Conservation (phyloP, 1,140 invertebrate genomes). For the Drosophila dunni region DNA sequence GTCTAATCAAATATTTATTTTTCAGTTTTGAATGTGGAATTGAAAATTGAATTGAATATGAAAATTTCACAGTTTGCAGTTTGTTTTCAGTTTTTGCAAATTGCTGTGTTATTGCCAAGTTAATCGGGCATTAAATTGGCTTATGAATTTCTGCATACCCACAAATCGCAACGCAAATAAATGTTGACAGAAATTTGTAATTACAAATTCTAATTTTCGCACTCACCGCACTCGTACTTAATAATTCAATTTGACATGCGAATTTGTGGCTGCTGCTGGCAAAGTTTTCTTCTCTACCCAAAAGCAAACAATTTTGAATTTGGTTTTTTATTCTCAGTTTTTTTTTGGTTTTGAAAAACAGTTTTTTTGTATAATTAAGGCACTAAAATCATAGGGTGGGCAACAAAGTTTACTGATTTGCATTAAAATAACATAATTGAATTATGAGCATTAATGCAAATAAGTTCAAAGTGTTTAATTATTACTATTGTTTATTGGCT, state of each 20-base stretch:
- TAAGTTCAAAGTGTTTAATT: conserved; percentile 56
- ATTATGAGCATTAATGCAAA: conserved; percentile 64
- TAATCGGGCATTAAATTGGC: conserved; percentile 78
- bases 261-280: conserved; percentile 35
- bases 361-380: conserved; percentile 42
- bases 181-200: conserved; percentile 67
- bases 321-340: conserved; percentile 4
- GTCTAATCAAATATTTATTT: conserved; percentile 23
- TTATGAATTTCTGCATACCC: conserved; percentile 47
- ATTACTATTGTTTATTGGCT: conserved; percentile 15
- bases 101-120: conserved; percentile 57
- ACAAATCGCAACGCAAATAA: conserved; percentile 40
- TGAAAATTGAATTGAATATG: conserved; percentile 26
- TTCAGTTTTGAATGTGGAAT: conserved; percentile 17
- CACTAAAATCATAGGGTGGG: conserved; percentile 41
- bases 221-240: conserved; percentile 36
- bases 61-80: neutral
- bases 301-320: conserved; percentile 12
- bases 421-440: conserved; percentile 59
- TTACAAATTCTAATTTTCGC: conserved; percentile 64
- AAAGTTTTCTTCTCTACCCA: neutral
- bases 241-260: conserved; percentile 62
- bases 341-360: conserved; percentile 25
- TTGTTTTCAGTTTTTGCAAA: neutral
- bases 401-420: conserved; percentile 30